Base-by-base conservation (phyloP, 2,797 vertebrate species). In the Fistularia commersonii region DNA sequence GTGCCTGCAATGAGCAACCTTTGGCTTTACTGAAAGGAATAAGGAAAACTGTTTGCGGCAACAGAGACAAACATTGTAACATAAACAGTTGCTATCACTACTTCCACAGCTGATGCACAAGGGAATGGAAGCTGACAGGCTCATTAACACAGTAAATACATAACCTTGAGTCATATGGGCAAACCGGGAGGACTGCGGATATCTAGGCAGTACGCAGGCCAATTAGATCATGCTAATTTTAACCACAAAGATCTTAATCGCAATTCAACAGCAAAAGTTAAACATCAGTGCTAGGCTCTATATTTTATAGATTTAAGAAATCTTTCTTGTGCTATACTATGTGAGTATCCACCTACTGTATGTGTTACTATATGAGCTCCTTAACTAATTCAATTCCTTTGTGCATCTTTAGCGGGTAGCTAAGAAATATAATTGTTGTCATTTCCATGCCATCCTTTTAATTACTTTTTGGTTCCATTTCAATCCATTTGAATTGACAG, bases 391-490 rank as follows among this genome's bases (percentile, higher is more conserved):
- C 83, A 90, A 90, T 86, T 80, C 75, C 66, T 67, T 82, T 77
- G 75, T 82, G 82, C 68, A 69, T 83, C 59, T 50, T 74, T 86
- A 89, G 88, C 83, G 79, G 81, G 88, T 23, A 88, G 80, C 79
- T 82, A 88, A 88, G 80, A 89, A 87, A 90, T 87, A 90, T 84
- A 90, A 89, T 87, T 90, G 87, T 87, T 87, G 85, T 85, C 74
- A 64, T 88, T 87, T 85, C 84, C 72, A 76, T 74, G 75, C 74
- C 82, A 83, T 90, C 84, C 83, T 83, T 91, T 89, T 90, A 91
- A 91, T 90, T 91, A 89, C 88, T 88, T 89, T 90, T 81, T 81
- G 87, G 89, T 89, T 91, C 88, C 88, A 86, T 91, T 91, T 91
- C 88, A 90, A 90, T 91, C 86, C 87, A 85, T 90, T 87, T 80